Evolutionary conservation across 2,888 invertebrate species (phyloP).

Genomic region (Campaea margaritaria): DNA sequence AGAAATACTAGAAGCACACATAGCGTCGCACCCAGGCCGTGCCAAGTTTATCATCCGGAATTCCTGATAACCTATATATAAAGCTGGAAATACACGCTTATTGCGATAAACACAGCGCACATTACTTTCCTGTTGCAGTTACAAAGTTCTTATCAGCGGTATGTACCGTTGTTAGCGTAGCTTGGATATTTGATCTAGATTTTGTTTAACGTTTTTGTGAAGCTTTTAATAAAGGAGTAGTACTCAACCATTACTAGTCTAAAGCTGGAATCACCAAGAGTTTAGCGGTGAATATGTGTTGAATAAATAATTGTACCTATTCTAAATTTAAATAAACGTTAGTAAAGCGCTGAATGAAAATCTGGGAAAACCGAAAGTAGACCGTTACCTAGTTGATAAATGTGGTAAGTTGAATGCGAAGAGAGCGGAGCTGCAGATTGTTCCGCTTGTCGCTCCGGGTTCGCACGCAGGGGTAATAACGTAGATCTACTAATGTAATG

Average conservation of each 20-base stretch:
- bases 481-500: too few relatives aligned
- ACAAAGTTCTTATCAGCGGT: conserved; percentile 27
- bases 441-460: conserved; percentile 24
- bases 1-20: conserved; percentile 44
- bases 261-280: too few relatives aligned
- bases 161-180: conserved; percentile 19
- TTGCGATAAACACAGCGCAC: conserved; percentile 70
- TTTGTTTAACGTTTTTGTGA: conserved; percentile 24
- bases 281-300: too few relatives aligned
- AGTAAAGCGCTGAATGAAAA: conserved; percentile 11
- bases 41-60: conserved; percentile 74
- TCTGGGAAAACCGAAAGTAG: conserved; percentile 25
- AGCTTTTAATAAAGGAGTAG: neutral
- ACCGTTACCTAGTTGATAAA: conserved; percentile 15
- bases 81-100: conserved; percentile 70
- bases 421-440: conserved; percentile 30
- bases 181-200: conserved; percentile 23
- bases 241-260: too few relatives aligned
- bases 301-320: too few relatives aligned
- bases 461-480: conserved; percentile 25
- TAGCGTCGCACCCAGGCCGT: conserved; percentile 59
- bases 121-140: conserved; percentile 69
- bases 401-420: conserved; percentile 24
- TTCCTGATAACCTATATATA: conserved; percentile 83
- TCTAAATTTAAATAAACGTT: neutral